phyloP scores from a whole-genome alignment of 2,888 invertebrate species.

The Drosophila bunnanda region DNA sequence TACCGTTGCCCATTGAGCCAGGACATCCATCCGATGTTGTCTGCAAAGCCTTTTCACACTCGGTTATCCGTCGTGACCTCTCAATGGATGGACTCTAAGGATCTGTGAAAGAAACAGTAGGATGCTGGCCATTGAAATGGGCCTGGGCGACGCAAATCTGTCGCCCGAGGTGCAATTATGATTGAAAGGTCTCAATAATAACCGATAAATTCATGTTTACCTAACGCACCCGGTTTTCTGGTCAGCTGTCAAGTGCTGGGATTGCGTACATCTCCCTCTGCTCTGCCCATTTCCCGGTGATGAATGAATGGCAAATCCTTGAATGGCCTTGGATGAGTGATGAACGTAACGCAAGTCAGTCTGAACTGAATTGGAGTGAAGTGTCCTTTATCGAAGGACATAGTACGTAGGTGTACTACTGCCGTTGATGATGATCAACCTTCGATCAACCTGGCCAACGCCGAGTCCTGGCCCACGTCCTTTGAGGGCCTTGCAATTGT shows the following conservation, averaged over 20 bases:
- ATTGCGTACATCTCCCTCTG: slow-evolving; percentile 31
- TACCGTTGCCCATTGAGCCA: slow-evolving; percentile 35
- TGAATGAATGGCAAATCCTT: slow-evolving; percentile 57
- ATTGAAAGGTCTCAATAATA: slow-evolving; percentile 83
- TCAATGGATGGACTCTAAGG: slow-evolving; percentile 46
- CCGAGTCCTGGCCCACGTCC: slow-evolving; percentile 40
- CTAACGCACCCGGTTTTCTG: slow-evolving; percentile 72
- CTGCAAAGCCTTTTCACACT: slow-evolving; percentile 81
- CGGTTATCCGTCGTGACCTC: slow-evolving; percentile 47
- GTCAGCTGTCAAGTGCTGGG: slow-evolving; percentile 73
- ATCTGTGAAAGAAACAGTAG: slow-evolving; percentile 51
- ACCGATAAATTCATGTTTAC: slow-evolving; percentile 84
- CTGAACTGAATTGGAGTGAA: slow-evolving; percentile 43
- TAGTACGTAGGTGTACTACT: slow-evolving; percentile 57
- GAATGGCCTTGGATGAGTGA: slow-evolving; percentile 61
- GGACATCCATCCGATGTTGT: slow-evolving; percentile 21
- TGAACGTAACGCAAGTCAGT: slow-evolving; percentile 30
- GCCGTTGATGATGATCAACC: slow-evolving; percentile 10
- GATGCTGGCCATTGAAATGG: slow-evolving; percentile 59
- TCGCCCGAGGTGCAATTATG: slow-evolving; percentile 83
- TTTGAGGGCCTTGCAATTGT: slow-evolving; percentile 62
- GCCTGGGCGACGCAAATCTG: slow-evolving; percentile 44
- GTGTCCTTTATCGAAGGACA: slow-evolving; percentile 8
- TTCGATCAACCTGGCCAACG: slow-evolving; percentile 33
- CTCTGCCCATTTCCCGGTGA: slow-evolving; percentile 42